These are phyloP conservation scores for Papilio protenor DNA, from an alignment of 2,888 invertebrate genomes.

Conservation along the genomic window DNA sequence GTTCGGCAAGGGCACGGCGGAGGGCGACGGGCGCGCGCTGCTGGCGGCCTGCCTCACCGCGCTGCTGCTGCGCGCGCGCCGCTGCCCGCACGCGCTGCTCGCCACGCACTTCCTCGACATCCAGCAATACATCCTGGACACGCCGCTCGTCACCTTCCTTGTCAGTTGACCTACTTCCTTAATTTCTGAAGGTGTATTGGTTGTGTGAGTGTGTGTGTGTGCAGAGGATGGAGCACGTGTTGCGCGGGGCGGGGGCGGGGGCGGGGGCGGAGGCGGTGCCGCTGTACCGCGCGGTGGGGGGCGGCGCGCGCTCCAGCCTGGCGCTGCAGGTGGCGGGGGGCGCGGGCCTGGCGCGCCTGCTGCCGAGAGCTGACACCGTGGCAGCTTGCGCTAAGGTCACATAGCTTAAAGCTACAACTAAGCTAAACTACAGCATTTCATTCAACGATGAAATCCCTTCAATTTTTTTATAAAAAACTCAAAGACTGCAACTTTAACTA, in stretches of 20 bases:
- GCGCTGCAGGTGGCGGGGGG: constrained; percentile 87
- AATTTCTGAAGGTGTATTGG: background rate
- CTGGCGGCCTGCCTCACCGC: constrained; percentile 87
- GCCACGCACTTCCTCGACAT: constrained; percentile 92
- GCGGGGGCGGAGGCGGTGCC: constrained; percentile 86
- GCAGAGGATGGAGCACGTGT: constrained; percentile 86
- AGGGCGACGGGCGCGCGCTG: constrained; percentile 90
- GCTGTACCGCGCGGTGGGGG: constrained; percentile 86
- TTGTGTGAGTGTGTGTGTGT: constrained; percentile 28
- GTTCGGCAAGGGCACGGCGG: constrained; percentile 93
- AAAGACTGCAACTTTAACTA: no score
- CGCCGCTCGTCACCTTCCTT: constrained; percentile 80
- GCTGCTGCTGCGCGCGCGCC: constrained; percentile 80
- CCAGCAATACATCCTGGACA: constrained; percentile 82
- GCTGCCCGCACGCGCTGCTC: constrained; percentile 90
- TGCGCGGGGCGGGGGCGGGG: constrained; percentile 81
- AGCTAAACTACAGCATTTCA: no score
- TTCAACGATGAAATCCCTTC: no score
- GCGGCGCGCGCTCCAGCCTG: constrained; percentile 85
- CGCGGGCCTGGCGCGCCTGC: constrained; percentile 81
- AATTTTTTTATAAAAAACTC: no score
- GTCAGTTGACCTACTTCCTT: constrained; percentile 63
- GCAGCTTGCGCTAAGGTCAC: constrained; percentile 54
- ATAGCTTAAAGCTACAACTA: background rate
- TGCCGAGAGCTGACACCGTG: constrained; percentile 81